Evolutionary conservation across 2,888 invertebrate genomes (phyloP), one percentile per base, ranked within the genome.

Genomic region (Epinotia brunnichana): DNA sequence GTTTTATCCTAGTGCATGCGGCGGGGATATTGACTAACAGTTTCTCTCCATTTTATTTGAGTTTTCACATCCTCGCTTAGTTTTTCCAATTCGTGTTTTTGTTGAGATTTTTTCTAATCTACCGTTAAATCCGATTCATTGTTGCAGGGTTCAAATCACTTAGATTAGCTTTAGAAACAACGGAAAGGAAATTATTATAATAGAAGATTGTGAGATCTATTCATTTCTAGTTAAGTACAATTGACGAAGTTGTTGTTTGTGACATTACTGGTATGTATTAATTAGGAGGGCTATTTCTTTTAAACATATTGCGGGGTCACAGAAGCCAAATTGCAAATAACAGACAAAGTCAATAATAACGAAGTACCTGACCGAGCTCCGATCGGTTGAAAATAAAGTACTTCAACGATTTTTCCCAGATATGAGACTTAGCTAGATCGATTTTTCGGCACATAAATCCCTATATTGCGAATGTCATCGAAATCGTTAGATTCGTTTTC

Each of bases 11-110:
- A 39, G 51, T 56, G 61, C 61, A 62, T 68, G 69, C 69, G 57
- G 63, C 57, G 68, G 15, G 57, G 59, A 69, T 73, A 61, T 73
- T 73, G 57, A 69, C 69, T 68, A 44, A 51, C 57, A 53, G 63
- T 53, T 73, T 41, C 63, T 48, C 63, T 56, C 63, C 61, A 73
- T 69, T 73, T 73, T 73, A 68, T 73, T 73, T 73, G 73, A 73
- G 63, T 73, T 73, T 69, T 73, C 68, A 39, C 57, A 73, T 63
- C 62, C 69, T 51, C 73, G 62, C 59, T 73, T 62, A 69, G 68
- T 73, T 73, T 73, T 69, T 62, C 57, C 53, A 63, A 57, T 69
- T 69, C 57, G 41, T 69, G 73, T 73, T 73, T 73, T 63, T 73
- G 73, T 63, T 73, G 57, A 51, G 63, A 44, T 73, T 73, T 72